phyloP scores from a whole-genome alignment of 1,140 invertebrate genomes.

The Ceratitis capitata region DNA sequence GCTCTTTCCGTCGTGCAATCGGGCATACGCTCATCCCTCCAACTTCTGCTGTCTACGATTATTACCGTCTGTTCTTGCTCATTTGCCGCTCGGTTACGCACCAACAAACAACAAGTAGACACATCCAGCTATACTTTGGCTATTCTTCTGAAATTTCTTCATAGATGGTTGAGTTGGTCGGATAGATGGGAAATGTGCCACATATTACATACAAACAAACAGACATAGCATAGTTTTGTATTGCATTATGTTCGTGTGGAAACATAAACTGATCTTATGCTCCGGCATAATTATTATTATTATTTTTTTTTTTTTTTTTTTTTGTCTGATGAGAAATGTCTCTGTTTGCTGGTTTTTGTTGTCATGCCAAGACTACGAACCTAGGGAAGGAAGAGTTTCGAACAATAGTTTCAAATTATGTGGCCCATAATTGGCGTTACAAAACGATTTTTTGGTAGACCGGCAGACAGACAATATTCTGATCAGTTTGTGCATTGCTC shows the following conservation, averaged over 20 bases:
- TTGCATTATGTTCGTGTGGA: background rate
- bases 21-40: background rate
- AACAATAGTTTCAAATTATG: slow-evolving; percentile 63
- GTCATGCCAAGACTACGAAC: background rate
- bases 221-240: background rate
- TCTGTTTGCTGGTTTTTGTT: slow-evolving; percentile 32
- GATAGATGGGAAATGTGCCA: background rate
- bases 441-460: background rate
- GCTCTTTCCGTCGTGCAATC: slow-evolving; percentile 6
- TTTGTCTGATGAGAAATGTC: too few species aligned
- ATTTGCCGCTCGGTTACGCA: slow-evolving; percentile 58
- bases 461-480: background rate
- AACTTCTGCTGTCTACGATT: background rate
- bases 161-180: background rate
- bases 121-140: background rate
- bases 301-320: too few species aligned
- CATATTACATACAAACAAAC: background rate
- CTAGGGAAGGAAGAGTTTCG: background rate
- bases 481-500: background rate
- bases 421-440: slow-evolving; percentile 42
- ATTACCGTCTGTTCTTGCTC: slow-evolving; percentile 46
- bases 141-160: background rate
- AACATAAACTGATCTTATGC: slow-evolving; percentile 47
- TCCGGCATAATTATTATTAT: slow-evolving; percentile 42
- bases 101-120: slow-evolving; percentile 13